These are phyloP conservation scores for Psammodynastes pulverulentus DNA, from an alignment of 2,113 vertebrate genomes.

Conservation along the genomic window DNA sequence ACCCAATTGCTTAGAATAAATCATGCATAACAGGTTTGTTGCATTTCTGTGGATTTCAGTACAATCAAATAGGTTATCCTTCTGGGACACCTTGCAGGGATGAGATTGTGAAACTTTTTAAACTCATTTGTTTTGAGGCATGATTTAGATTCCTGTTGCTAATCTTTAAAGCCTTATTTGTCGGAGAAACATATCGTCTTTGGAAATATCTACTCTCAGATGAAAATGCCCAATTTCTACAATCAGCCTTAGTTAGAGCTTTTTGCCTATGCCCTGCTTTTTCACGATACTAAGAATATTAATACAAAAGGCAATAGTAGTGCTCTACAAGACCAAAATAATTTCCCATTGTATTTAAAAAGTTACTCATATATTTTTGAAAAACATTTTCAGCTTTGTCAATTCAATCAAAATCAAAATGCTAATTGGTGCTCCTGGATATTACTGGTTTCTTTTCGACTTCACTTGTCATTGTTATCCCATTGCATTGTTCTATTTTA, in stretches of 20 bases:
- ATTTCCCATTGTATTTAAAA: background rate
- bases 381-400: background rate
- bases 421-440: background rate
- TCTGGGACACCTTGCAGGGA: background rate
- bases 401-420: background rate
- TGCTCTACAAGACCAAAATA: background rate
- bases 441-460: background rate
- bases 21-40: background rate
- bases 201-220: background rate
- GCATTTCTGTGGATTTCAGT: background rate
- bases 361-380: background rate
- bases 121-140: background rate
- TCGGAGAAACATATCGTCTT: background rate
- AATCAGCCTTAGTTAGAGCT: background rate
- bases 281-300: background rate
- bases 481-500: background rate
- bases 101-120: background rate
- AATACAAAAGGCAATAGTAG: background rate
- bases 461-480: background rate
- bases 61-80: background rate
- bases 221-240: background rate
- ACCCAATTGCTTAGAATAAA: background rate
- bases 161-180: background rate
- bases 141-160: background rate
- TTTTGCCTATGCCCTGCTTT: background rate